Percentiles rank a stretch among this genome's conserved stretches.
phyloP scores from a whole-genome alignment of 2,888 invertebrate genomes.

The Muschampia plurimacula region DNA sequence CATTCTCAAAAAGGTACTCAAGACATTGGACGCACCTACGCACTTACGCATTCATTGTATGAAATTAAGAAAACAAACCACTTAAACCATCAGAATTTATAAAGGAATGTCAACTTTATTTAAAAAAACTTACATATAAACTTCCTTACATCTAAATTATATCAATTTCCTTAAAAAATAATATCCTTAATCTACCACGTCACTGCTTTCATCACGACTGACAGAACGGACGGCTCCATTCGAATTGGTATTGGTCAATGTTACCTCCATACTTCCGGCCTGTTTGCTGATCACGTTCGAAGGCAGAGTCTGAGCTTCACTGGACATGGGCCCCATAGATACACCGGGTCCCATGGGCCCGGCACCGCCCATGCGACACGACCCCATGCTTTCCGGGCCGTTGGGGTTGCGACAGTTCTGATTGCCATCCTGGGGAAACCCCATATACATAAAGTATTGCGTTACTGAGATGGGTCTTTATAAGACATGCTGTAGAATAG shows the following conservation, averaged over 20 bases:
- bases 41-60: neutral
- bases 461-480: too few relatives aligned
- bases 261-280: conserved; percentile 91
- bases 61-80: neutral
- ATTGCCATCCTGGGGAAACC: conserved; percentile 66
- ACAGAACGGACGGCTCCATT: too few relatives aligned
- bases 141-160: too few relatives aligned
- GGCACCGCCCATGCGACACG: conserved; percentile 74
- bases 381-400: conserved; percentile 75
- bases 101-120: too few relatives aligned
- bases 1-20: neutral
- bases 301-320: too few relatives aligned
- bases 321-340: conserved; percentile 88
- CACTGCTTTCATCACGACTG: too few relatives aligned
- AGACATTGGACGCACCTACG: neutral
- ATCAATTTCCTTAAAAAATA: too few relatives aligned
- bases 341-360: conserved; percentile 79
- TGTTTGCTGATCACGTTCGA: conserved; percentile 93
- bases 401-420: conserved; percentile 79
- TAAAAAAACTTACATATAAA: too few relatives aligned
- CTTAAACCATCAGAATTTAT: neutral
- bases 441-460: conserved; percentile 13
- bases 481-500: too few relatives aligned
- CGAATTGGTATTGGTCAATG: conserved; percentile 40
- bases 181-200: too few relatives aligned